These are phyloP conservation scores for Scaptomyza flava DNA, from an alignment of 2,888 invertebrate species.

Conservation along the genomic window DNA sequence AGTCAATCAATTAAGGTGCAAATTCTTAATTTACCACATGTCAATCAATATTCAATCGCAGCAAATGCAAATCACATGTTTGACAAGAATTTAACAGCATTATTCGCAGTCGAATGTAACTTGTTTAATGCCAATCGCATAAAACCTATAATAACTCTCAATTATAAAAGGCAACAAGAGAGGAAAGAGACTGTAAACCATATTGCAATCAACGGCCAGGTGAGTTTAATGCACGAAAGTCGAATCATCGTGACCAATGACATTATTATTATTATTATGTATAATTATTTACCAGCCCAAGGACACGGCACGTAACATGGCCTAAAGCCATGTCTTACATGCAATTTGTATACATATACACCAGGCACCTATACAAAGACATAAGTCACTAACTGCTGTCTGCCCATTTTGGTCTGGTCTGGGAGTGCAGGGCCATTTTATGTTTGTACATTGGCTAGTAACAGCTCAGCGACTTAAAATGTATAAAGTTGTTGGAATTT, in stretches of 20 bases:
- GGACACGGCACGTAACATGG: conserved; percentile 57
- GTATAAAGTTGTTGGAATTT: conserved; percentile 30
- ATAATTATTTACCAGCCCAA: conserved; percentile 46
- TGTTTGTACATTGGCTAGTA: conserved; percentile 40
- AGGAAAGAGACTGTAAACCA: conserved; percentile 11
- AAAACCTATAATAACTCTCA: conserved; percentile 15
- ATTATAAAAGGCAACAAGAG: conserved; percentile 22
- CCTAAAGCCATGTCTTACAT: conserved; percentile 28
- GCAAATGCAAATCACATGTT: conserved; percentile 39
- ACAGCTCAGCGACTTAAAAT: conserved; percentile 7
- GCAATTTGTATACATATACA: conserved; percentile 1
- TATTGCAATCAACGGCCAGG: conserved; percentile 26
- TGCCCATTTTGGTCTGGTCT: conserved; percentile 42
- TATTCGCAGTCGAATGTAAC: background rate
- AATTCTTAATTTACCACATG: background rate
- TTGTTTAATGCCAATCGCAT: conserved; percentile 19
- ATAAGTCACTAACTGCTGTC: conserved; percentile 35
- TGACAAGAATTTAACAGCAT: conserved; percentile 19
- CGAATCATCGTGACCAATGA: conserved; percentile 55
- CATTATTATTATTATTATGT: conserved; percentile 47
- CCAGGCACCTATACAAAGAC: too few species aligned
- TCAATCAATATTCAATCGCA: conserved; percentile 20
- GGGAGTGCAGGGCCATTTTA: conserved; percentile 39
- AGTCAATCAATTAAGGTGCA: conserved; percentile 8
- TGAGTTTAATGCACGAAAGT: conserved; percentile 22